A percentile compares a stretch with the other conserved stretches of the same genome.
Conservation (phyloP, 2,888 invertebrate species). For the Cacoxenus indagator region DNA sequence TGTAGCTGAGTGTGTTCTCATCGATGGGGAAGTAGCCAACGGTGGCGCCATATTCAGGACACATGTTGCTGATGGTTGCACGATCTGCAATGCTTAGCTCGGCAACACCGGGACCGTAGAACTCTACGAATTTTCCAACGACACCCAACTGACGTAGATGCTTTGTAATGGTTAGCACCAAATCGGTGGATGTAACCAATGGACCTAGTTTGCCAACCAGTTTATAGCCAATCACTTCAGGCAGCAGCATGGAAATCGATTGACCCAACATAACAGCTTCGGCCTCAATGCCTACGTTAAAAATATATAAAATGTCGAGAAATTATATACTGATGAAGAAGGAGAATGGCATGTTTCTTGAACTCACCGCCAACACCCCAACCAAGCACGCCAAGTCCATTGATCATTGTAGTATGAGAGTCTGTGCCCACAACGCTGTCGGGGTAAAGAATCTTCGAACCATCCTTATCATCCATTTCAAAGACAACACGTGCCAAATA, state of each 20-base stretch:
- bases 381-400: conserved; percentile 95
- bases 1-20: conserved; percentile 82
- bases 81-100: conserved; percentile 95
- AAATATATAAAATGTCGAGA: not conserved
- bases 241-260: conserved; percentile 95
- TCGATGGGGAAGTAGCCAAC: conserved; percentile 96
- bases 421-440: conserved; percentile 98
- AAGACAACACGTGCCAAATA: conserved; percentile 94
- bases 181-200: conserved; percentile 94
- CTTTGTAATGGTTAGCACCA: conserved; percentile 97
- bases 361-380: conserved; percentile 90
- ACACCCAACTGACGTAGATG: conserved; percentile 93
- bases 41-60: conserved; percentile 98
- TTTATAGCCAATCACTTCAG: conserved; percentile 95
- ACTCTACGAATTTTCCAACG: conserved; percentile 99
- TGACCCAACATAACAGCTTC: conserved; percentile 99
- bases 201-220: conserved; percentile 85
- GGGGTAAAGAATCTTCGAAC: conserved; percentile 78
- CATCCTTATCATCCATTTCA: conserved; percentile 71
- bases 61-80: conserved; percentile 99
- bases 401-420: conserved; percentile 99
- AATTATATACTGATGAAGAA: no score
- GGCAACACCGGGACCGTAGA: conserved; percentile 94
- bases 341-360: no score
- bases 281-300: conserved; percentile 88